Evolutionary conservation across 2,113 vertebrate genomes (phyloP).

Genomic region (Garra rufa): DNA sequence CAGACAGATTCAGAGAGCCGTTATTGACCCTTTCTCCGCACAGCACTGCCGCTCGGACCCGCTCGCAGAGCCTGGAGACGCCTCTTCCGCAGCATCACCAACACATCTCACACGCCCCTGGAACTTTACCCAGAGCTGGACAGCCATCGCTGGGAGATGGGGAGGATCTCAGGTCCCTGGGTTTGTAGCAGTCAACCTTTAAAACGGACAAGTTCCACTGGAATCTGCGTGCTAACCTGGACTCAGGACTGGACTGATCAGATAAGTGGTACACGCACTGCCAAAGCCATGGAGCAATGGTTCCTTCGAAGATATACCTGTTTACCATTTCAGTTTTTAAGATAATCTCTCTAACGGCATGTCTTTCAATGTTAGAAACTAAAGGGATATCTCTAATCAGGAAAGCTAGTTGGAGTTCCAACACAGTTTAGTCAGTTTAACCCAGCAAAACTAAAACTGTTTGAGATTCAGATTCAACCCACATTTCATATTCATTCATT

Average conservation of each 20-base stretch:
- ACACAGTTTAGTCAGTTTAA: neutral
- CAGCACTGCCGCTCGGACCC: constrained; percentile 50
- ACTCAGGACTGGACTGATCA: constrained; percentile 34
- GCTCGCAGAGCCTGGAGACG: constrained; percentile 56
- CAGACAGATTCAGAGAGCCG: constrained; percentile 41
- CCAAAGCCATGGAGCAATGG: constrained; percentile 38
- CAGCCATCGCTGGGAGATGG: constrained; percentile 34
- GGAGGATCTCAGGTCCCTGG: constrained; percentile 47
- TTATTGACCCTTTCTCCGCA: constrained; percentile 41
- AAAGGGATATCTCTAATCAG: constrained; percentile 37
- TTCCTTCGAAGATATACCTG: neutral
- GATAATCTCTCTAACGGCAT: constrained; percentile 27
- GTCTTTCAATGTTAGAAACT: constrained; percentile 38
- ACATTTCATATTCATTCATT: neutral
- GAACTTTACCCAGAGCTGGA: constrained; percentile 61
- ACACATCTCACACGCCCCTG: constrained; percentile 51
- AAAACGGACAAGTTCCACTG: constrained; percentile 10
- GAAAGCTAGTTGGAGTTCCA: neutral
- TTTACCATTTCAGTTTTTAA: constrained; percentile 29
- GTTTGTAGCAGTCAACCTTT: constrained; percentile 45
- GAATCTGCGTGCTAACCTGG: constrained; percentile 21
- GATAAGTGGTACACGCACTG: neutral
- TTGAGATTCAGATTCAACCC: neutral
- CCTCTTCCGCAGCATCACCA: constrained; percentile 34
- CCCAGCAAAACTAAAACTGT: neutral